Base-by-base conservation (phyloP, 2,888 invertebrate species). In the Apomyelois bistriatella region DNA sequence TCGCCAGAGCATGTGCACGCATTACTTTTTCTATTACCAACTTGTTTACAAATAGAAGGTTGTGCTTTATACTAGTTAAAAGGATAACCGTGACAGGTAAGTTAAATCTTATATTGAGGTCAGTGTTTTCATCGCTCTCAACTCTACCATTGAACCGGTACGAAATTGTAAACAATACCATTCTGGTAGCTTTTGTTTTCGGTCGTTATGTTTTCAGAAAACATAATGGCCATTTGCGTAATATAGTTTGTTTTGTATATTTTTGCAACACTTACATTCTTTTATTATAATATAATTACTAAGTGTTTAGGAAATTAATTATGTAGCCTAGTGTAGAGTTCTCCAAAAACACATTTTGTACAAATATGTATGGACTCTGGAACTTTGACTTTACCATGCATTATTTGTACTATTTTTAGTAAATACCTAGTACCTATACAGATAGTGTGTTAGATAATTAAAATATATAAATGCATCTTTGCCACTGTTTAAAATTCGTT, bases 31-130 rank as follows among this genome's bases (percentile, higher is more conserved):
- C 57, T 52, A 64, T 56, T 41, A 54, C 35, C 58, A 55, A 64
- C 66, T 82, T 85, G 87, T 87, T 87, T 84, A 86, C 81, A 82
- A 82, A 82, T 79, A 79, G 62, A 75, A 76, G 70, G 61, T 70
- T 73, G 80, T 82, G 82, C 66, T 68, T 68, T 72, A 67, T 65
- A 64, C 72, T 70, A 68, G 65, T 61, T 60, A 74, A 76, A 75
- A 80, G 80, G 82, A 85, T 81, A 80, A 72, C 65, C 73, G 74
- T 77, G 77, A 76, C 74, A 77, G 82, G 88, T 87, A 70, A 85
- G 88, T 75, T 70, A 66, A 74, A 71, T 73, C 67, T 72, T 61
- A 60, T 67, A 80, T 79, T 70, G 76, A 78, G 82, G 79, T 76
- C 76, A 79, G 69, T 70, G 73, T 72, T 74, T 74, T 64, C 59